Evolutionary conservation across 2,113 vertebrate species (phyloP), one percentile per base, ranked within the genome.

Genomic region (Gambusia holbrooki): DNA sequence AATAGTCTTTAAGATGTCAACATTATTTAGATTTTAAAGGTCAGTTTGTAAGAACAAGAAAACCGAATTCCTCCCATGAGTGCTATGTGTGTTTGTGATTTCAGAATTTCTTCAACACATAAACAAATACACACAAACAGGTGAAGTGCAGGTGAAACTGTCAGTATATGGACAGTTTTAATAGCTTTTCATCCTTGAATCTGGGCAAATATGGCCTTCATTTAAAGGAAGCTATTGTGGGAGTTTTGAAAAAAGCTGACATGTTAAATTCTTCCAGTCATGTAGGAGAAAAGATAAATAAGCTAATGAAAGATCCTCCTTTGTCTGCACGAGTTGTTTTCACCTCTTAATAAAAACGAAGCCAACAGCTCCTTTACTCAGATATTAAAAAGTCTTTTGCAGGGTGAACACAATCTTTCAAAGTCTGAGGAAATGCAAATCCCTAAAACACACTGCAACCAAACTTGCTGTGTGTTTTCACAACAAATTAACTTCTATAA

Each of bases 11-110:
- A 70, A 13, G 14, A 66, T 40, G 80, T 69, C 22, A 27, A 82
- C 64, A 69, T 82, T 79, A 83, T 88, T 89, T 82, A 73, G 68
- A 70, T 60, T 25, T 2, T n/a, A 62, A 60, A 33, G 25, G 37
- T 78, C 76, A 27, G 48, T 12, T 40, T 42, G 17, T 62, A 58
- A 29, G 35, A 68, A 19, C 32, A 66, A 74, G 22, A n/a, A 74
- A 69, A 74, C 22, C 54, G 28, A 71, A 61, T 69, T 68, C 37
- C 10, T 62, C 28, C 14, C 37, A 17, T 12, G 54, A 51, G 25
- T 27, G 14, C 22, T 14, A 5, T 48, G 14, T 71, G 64, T 76
- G 51, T 58, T n/a, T 58, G 17, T 19, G 17, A 17, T 48, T 48
- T 48, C 45, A 25, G 2, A n/a, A 58, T 58, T 10, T 58, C 25